These are phyloP conservation scores for Drosophila subpulchrella DNA, from an alignment of 1,140 invertebrate species.

Conservation along the genomic window DNA sequence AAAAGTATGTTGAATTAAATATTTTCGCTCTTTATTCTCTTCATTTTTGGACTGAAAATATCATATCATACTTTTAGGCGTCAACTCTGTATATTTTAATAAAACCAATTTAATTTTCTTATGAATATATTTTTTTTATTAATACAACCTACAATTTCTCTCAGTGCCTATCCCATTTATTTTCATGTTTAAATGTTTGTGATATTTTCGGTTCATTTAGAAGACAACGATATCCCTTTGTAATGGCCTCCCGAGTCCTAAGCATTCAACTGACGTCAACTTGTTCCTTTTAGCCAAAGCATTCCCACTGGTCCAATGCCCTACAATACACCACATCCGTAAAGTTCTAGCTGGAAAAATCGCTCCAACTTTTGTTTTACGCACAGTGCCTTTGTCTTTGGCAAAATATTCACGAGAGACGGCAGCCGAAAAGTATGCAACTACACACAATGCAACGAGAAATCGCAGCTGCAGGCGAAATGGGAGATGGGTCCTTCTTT, in stretches of 20 bases:
- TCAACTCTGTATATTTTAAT: not conserved
- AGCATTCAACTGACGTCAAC: conserved; percentile 33
- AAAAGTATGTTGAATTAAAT: no score
- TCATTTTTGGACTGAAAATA: no score
- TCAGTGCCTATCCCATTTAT: not conserved
- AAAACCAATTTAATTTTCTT: not conserved
- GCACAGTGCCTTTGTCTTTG: conserved; percentile 26
- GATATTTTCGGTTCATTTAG: conserved; percentile 8
- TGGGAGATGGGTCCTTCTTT: conserved; percentile 21
- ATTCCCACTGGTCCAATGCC: conserved; percentile 34
- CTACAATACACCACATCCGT: conserved; percentile 26
- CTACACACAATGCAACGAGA: conserved; percentile 59
- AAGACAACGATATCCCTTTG: not conserved
- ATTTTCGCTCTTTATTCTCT: no score
- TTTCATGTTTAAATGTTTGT: not conserved
- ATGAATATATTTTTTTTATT: no score
- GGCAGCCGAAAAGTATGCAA: conserved; percentile 56
- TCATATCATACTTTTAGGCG: not conserved
- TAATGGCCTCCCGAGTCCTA: not conserved
- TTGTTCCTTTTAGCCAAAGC: conserved; percentile 29
- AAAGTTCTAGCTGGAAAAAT: conserved; percentile 53
- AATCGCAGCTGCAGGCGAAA: conserved; percentile 49
- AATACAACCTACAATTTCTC: not conserved
- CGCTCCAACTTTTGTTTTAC: conserved; percentile 62
- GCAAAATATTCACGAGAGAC: conserved; percentile 43